A percentile compares a stretch with the other conserved stretches of the same genome.
phyloP scores from a whole-genome alignment of 92 coral and sea anemone species.

The Plumapathes pennacea region DNA sequence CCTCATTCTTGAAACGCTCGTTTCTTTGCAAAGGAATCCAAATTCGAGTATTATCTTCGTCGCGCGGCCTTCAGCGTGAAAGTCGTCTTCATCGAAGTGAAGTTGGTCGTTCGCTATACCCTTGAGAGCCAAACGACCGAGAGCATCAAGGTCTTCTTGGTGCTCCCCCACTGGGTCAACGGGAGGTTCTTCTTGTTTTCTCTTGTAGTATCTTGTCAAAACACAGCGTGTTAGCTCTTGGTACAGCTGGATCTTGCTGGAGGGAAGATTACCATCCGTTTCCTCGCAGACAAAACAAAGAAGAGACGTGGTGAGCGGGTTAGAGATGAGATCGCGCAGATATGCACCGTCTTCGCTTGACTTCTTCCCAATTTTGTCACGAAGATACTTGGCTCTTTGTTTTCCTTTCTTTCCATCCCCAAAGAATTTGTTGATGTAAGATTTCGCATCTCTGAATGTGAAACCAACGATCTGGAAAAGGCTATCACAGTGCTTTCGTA shows the following conservation, averaged over 20 bases:
- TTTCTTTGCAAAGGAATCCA: conserved; percentile 29
- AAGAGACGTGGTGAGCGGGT: conserved; percentile 35
- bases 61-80: not conserved
- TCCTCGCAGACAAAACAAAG: conserved; percentile 29
- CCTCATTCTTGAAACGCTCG: conserved; percentile 4
- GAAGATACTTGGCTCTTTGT: not conserved
- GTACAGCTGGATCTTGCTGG: conserved; percentile 22
- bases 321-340: conserved; percentile 8
- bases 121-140: conserved; percentile 16
- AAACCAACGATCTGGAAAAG: conserved; percentile 31
- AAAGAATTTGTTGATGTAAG: conserved; percentile 24
- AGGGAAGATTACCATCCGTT: conserved; percentile 13
- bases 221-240: conserved; percentile 16
- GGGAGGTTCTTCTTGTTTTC: not conserved
- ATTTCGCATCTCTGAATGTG: not conserved
- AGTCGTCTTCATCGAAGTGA: conserved; percentile 8
- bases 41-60: not conserved
- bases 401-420: not conserved
- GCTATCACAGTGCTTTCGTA: conserved; percentile 16
- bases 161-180: not conserved
- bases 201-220: conserved; percentile 16
- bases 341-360: not conserved
- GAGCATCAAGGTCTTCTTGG: not conserved
- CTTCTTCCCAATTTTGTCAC: not conserved
- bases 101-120: not conserved